Evolutionary conservation across 2,113 vertebrate species (phyloP), one percentile per base, ranked within the genome.

Genomic region (Cyanoderma ruficeps): DNA sequence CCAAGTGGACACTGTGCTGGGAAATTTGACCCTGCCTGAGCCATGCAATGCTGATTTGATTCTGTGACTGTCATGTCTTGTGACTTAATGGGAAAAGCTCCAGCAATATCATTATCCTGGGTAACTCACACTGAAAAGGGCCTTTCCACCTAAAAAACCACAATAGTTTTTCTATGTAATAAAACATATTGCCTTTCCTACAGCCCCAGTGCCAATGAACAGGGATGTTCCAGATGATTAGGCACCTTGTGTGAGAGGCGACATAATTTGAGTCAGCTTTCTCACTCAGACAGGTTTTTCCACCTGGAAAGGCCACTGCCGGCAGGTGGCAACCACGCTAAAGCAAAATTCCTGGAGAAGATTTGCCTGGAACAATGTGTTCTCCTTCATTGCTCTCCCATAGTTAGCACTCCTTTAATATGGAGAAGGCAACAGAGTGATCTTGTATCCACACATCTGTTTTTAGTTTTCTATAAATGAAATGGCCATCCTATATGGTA

Each of bases 311-410:
- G 6, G 20, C n/a, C 31, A 6, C 16, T 13, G 59, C 95, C 96
- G 93, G 90, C 65, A 95, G 93, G 25, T 94, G 97, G 96, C 91
- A 88, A 72, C 41, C 22, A 17, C 13, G 89, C 49, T 35, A 61
- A 88, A 69, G 64, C 67, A 13, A 56, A 63, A 47, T 24, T 67
- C 25, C 65, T 33, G 33, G 20, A 31, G 33, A 68, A 71, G 21
- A 33, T 90, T 33, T 9, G 11, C 10, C 57, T 30, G 53, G 52
- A 68, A 71, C 21, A 35, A 68, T 4, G 4, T 4, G 9, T 5
- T 63, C 21, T 18, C n/a, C 28, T 69, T 50, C 21, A 3, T 0
- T 30, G 16, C 6, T 22, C 24, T 83, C 59, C 55, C 35, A 3
- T 27, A 50, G 6, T 50, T 47, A 39, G 35, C 30, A n/a, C n/a